Conservation (phyloP, 2,797 vertebrate genomes). For the Liparis tanakae region DNA sequence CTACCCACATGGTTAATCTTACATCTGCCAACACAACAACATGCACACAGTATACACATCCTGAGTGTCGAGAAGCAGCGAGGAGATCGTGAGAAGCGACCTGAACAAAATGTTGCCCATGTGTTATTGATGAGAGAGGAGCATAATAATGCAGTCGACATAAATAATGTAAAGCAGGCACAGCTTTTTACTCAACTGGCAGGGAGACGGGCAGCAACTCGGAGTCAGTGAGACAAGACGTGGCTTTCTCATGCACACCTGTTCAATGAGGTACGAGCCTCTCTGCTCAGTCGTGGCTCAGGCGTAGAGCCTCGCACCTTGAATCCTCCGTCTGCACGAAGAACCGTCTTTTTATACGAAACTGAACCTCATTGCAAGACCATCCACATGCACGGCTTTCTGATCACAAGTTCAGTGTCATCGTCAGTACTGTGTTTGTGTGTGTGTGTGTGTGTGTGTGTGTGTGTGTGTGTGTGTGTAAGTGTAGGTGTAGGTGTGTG, state of each 20-base stretch:
- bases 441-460: constrained; percentile 31
- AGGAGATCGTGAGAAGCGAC: constrained; percentile 38
- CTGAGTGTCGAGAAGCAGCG: constrained; percentile 16
- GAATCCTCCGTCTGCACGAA: background rate
- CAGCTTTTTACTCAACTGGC: constrained; percentile 43
- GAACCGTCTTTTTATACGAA: background rate
- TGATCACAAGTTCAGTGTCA: constrained; percentile 43
- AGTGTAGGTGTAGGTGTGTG: background rate
- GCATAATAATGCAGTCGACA: constrained; percentile 49
- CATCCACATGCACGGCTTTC: constrained; percentile 7
- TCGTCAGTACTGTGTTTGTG: constrained; percentile 37
- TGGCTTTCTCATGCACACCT: constrained; percentile 47
- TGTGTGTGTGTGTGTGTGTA: constrained; percentile 17
- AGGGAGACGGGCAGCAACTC: constrained; percentile 23
- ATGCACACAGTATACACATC: constrained; percentile 9
- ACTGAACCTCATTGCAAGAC: background rate
- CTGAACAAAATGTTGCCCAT: constrained; percentile 53
- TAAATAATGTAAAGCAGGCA: constrained; percentile 63
- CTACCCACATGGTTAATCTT: background rate
- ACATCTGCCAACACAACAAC: background rate
- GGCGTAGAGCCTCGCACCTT: background rate
- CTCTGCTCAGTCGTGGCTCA: constrained; percentile 32
- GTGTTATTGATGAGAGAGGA: constrained; percentile 65
- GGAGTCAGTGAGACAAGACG: constrained; percentile 19
- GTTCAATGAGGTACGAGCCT: constrained; percentile 30